Evolutionary conservation across 2,113 vertebrate species (phyloP), one percentile per base, ranked within the genome.

Genomic region (Poecile atricapillus): DNA sequence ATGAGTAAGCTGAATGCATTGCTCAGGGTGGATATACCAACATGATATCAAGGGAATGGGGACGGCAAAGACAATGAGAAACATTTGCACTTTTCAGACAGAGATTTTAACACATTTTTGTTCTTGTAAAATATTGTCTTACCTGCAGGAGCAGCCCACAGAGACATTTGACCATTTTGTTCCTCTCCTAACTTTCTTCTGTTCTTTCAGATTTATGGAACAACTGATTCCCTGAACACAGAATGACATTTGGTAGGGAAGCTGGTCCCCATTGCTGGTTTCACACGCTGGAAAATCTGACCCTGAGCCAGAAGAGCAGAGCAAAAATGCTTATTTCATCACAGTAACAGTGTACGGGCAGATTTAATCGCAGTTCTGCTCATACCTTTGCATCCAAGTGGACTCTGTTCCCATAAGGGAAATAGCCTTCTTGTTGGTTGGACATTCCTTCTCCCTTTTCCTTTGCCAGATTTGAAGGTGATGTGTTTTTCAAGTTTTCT

Each of bases 261-360:
- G 7, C 28, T 12, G 4, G 27, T 4, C n/a, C 25, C 39, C 13
- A 46, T 12, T 9, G 3, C 2, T 0, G 0, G 9, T 77, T 58
- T 14, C 35, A 50, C 0, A 2, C 0, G 2, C 30, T 23, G 27
- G 25, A 68, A 85, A 79, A 82, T 55, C 5, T 0, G 0, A 39
- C 3, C 13, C 22, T 39, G 15, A 5, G 30, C 9, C 0, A 0
- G 13, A 23, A 55, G 24, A 33, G 24, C 10, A 71, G 27, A 50
- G 10, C 12, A 55, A 87, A 81, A 70, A 5, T 16, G 11, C 10
- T 58, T 78, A 65, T 17, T 47, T 64, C 15, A 30, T 28, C 27
- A 5, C 7, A 33, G 15, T 22, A 47, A 19, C 18, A 25, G 8
- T 20, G 8, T 31, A 47, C 31, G 69, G 43, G 12, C 5, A 79